phyloP scores from a whole-genome alignment of 2,888 invertebrate species.

The Pyrrhosoma nymphula region DNA sequence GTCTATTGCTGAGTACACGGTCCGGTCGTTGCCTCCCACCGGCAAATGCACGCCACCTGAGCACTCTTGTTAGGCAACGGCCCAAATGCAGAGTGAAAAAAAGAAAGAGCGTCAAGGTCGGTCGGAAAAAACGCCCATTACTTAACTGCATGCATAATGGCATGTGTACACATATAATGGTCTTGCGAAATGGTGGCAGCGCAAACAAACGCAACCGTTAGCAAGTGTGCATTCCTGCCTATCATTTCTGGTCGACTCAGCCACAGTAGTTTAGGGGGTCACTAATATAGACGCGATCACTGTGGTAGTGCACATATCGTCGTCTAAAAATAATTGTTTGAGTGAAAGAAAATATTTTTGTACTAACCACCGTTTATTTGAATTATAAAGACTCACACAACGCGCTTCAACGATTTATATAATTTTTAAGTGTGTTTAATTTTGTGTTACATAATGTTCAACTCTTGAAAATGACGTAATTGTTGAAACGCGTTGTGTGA shows the following conservation, averaged over 20 bases:
- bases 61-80: background rate
- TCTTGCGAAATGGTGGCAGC: background rate
- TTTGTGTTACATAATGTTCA: too few species aligned
- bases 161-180: background rate
- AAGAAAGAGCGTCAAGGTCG: background rate
- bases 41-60: background rate
- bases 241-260: background rate
- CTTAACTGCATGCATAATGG: constrained; percentile 5
- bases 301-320: too few species aligned
- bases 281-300: too few species aligned
- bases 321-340: too few species aligned
- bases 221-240: background rate
- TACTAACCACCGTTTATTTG: too few species aligned
- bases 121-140: background rate
- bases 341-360: too few species aligned
- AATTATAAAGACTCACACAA: too few species aligned
- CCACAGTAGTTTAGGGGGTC: too few species aligned
- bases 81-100: background rate
- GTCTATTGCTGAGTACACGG: background rate
- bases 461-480: too few species aligned
- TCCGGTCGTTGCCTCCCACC: background rate
- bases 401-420: too few species aligned
- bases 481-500: too few species aligned
- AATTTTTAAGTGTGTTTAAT: too few species aligned
- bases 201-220: background rate